These are phyloP conservation scores for Proctacanthus coquilletti DNA, from an alignment of 1,140 invertebrate species.

Conservation along the genomic window DNA sequence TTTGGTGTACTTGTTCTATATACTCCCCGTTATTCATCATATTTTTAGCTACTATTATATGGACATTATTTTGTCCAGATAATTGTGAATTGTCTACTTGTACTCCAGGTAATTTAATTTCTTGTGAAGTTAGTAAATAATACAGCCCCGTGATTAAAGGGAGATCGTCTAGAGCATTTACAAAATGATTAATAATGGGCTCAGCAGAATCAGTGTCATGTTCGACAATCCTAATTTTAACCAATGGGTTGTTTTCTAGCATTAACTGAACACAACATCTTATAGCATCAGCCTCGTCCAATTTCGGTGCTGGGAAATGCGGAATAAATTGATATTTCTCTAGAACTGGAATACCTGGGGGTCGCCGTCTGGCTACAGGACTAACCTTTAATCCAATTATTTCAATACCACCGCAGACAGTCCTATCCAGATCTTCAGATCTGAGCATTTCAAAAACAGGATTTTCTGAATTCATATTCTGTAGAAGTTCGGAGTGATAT, in stretches of 20 bases:
- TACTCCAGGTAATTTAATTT: constrained; percentile 35
- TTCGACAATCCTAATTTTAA: constrained; percentile 53
- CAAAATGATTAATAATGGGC: constrained; percentile 35
- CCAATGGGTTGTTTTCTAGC: constrained; percentile 54
- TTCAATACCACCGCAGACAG: constrained; percentile 65
- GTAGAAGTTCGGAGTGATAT: constrained; percentile 38
- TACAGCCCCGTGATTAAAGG: constrained; percentile 37
- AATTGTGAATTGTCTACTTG: constrained; percentile 45
- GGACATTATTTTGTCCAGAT: constrained; percentile 35
- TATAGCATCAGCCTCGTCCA: constrained; percentile 20
- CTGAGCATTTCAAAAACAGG: constrained; percentile 26
- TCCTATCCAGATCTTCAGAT: constrained; percentile 21
- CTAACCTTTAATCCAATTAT: constrained; percentile 66
- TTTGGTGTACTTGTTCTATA: constrained; percentile 18
- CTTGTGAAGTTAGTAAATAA: constrained; percentile 32
- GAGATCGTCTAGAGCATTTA: constrained; percentile 39
- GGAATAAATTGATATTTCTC: constrained; percentile 66
- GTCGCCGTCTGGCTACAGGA: constrained; percentile 51
- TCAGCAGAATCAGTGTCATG: constrained; percentile 30
- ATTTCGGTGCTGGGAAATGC: constrained; percentile 33
- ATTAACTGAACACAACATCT: constrained; percentile 44
- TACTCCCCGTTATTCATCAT: constrained; percentile 19
- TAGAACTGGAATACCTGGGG: constrained; percentile 46
- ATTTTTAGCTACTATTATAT: constrained; percentile 37
- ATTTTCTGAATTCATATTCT: constrained; percentile 24